phyloP scores from a whole-genome alignment of 2,888 invertebrate genomes.

The Argyra leucocephala region DNA sequence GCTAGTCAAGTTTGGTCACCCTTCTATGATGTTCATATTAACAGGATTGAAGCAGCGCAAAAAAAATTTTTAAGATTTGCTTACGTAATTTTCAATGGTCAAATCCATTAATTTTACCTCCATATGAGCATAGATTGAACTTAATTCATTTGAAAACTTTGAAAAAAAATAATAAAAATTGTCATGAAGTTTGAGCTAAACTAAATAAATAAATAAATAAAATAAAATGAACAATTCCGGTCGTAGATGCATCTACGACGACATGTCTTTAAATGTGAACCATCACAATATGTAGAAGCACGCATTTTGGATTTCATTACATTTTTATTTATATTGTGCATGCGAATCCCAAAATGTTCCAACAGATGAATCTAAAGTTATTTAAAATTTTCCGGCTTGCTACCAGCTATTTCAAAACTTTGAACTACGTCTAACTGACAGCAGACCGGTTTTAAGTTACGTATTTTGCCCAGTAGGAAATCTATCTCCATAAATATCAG shows the following conservation, averaged over 20 bases:
- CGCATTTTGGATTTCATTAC: constrained; percentile 52
- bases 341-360: constrained; percentile 74
- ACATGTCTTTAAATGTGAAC: constrained; percentile 62
- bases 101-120: no score
- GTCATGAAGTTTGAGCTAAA: no score
- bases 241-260: no score
- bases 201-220: no score
- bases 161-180: no score
- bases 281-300: constrained; percentile 64
- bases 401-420: constrained; percentile 72
- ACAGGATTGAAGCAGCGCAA: no score
- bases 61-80: no score
- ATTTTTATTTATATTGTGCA: constrained; percentile 64
- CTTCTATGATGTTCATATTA: no score
- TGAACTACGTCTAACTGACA: constrained; percentile 62
- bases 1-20: no score
- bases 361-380: constrained; percentile 56
- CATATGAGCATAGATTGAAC: no score
- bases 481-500: constrained; percentile 74
- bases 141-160: no score
- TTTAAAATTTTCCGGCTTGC: constrained; percentile 54
- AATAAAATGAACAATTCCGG: constrained; percentile 61
- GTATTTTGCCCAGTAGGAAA: constrained; percentile 68
- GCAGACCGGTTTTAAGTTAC: constrained; percentile 67
- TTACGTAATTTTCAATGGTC: no score